Evolutionary conservation across 2,113 vertebrate species (phyloP), one percentile per base, ranked within the genome.

Genomic region (Urocynchramus pylzowi): DNA sequence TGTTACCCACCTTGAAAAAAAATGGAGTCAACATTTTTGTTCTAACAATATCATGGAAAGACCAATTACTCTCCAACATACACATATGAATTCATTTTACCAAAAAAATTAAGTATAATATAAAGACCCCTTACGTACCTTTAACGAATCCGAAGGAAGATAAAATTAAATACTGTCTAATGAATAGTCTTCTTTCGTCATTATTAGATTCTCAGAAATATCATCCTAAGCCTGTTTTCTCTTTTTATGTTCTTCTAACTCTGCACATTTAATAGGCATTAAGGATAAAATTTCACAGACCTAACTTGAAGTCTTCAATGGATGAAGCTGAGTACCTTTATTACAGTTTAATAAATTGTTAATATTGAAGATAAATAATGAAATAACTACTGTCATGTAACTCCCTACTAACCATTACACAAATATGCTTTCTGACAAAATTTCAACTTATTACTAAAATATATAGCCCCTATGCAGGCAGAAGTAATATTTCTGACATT

Each of bases 361-460:
- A 96, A 97, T 96, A 93, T 88, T 93, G 79, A 93, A 84, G 84
- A 93, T 97, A 90, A 97, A 97, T 95, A 96, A 97, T 96, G 59
- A 94, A 97, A 90, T 90, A 94, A 95, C 73, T 87, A 54, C 65
- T 95, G 65, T 83, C 69, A 91, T 90, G 76, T 86, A 97, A 82
- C 57, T 22, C 7, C 12, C 65, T 87, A 84, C 89, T 92, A 96
- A 91, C 70, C 84, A 79, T 95, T 96, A 97, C 57, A 89, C 77
- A 94, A 97, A 91, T 94, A 93, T 53, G 81, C 54, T 93, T 96
- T 94, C 83, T 95, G 88, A 91, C 65, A 94, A 96, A 91, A 95
- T 71, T 95, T 95, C 68, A 95, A 90, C 73, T 90, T 75, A 86
- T 83, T 87, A 96, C 47, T 95, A 84, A 97, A 90, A 91, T 70